Evolutionary conservation across 92 coral and sea anemone genomes (phyloP), one percentile per base, ranked within the genome.

Genomic region (Parazoanthus darwini): DNA sequence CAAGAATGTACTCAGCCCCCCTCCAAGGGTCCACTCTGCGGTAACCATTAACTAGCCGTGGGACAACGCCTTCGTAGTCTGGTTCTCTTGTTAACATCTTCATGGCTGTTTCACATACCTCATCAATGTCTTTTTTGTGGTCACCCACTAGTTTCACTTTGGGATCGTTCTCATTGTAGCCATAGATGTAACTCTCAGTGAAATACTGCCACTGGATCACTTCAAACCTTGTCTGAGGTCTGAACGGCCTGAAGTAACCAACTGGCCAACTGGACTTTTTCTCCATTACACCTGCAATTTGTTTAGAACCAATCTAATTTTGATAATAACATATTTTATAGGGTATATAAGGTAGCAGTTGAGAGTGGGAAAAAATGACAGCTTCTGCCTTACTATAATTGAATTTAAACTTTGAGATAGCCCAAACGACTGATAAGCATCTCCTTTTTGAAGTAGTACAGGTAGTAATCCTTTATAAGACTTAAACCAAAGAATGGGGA

Each of bases 121-220:
- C 99, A 8, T 90, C 92, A 23, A 91, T 90, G 81, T 97, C 99
- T 89, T 90, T 92, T 68, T 95, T 97, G 92, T 91, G 94, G 54
- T 93, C 98, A 22, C 95, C 96, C 82, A 88, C 89, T 29, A 93
- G 88, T 74, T 65, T 48, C 67, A 95, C 94, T 86, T 94, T 93
- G 4, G 99, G 97, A 78, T 94, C 88, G 58, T 91, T 93, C 68
- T 97, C 99, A 5, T 92, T 89, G 78, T 93, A 97, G 63, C 99
- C 99, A 65, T 95, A 97, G 25, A 94, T 94, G 63, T 92, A 91
- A 23, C 90, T 82, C 51, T 92, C 90, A 42, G 98, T 97, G 91
- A 97, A 97, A 83, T 97, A 97, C 42, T 97, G 95, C 99, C 99
- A 97, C 51, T 96, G 95, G 14, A 97, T 91, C 75, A 97, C 99